Percentiles rank a stretch among this genome's conserved stretches.
Conservation (phyloP, 2,888 invertebrate species). For the Chloromyia formosa region DNA sequence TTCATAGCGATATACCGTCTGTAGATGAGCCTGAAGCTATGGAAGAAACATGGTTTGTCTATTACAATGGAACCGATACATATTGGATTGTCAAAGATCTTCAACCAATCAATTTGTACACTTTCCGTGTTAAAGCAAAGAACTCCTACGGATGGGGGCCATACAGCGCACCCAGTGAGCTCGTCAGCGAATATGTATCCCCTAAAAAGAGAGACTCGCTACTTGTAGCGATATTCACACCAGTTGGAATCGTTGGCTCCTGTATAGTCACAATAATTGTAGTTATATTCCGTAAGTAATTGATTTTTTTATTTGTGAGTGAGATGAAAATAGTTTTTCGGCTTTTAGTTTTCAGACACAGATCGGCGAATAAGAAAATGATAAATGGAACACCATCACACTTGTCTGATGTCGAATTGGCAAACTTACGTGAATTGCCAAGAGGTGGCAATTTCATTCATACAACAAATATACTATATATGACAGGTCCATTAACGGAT, state of each 20-base stretch:
- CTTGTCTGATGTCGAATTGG: slow-evolving; percentile 83
- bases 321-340: not conserved
- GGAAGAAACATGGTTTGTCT: slow-evolving; percentile 69
- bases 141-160: slow-evolving; percentile 86
- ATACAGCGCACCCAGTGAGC: slow-evolving; percentile 74
- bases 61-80: slow-evolving; percentile 82
- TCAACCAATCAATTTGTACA: slow-evolving; percentile 70
- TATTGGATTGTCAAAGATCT: slow-evolving; percentile 80
- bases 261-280: slow-evolving; percentile 58
- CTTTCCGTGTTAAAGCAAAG: slow-evolving; percentile 79
- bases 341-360: slow-evolving; percentile 70
- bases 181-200: slow-evolving; percentile 61
- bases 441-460: slow-evolving; percentile 75
- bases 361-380: slow-evolving; percentile 75
- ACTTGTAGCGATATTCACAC: slow-evolving; percentile 72
- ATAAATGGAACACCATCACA: slow-evolving; percentile 67
- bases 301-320: not conserved
- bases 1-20: slow-evolving; percentile 61
- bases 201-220: slow-evolving; percentile 63
- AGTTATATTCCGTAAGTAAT: slow-evolving; percentile 57
- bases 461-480: slow-evolving; percentile 85
- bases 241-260: slow-evolving; percentile 65
- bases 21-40: slow-evolving; percentile 68
- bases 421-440: slow-evolving; percentile 85
- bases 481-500: slow-evolving; percentile 72